phyloP scores from a whole-genome alignment of 2,888 invertebrate species.

The Ormyrus rosae region DNA sequence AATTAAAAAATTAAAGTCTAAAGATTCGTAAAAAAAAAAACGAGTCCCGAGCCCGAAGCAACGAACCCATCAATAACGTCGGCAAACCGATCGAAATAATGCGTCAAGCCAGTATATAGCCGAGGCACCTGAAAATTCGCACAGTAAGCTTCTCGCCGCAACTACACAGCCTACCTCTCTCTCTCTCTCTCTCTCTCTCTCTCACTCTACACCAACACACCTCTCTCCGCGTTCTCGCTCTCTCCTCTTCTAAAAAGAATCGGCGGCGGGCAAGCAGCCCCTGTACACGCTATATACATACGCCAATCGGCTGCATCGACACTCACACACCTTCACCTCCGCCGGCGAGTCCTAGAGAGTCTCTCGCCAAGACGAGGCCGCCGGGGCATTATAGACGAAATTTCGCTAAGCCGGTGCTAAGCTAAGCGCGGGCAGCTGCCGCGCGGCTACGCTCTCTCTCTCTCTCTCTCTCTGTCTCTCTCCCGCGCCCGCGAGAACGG shows the following conservation, averaged over 20 bases:
- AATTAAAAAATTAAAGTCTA: too few species aligned
- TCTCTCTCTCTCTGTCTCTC: slow-evolving; percentile 1
- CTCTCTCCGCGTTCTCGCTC: not conserved
- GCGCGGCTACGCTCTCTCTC: not conserved
- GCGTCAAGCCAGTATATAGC: not conserved
- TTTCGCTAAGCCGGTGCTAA: slow-evolving; percentile 27
- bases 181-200: not conserved
- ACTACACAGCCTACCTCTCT: not conserved
- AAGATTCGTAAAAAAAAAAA: too few species aligned
- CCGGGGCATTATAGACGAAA: not conserved
- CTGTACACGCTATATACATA: not conserved
- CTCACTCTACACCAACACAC: too few species aligned
- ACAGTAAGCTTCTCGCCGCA: not conserved
- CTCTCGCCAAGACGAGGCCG: not conserved
- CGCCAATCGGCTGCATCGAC: not conserved
- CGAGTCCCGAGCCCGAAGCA: too few species aligned
- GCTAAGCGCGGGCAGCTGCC: slow-evolving; percentile 35
- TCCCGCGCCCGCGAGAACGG: not conserved
- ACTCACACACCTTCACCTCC: not conserved
- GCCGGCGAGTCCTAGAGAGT: not conserved
- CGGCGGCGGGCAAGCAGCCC: not conserved
- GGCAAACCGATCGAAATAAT: not conserved
- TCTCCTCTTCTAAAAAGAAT: not conserved
- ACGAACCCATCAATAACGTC: not conserved
- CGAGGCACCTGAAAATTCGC: slow-evolving; percentile 17